Percentiles rank a stretch among this genome's conserved stretches.
Conservation (phyloP, 35 echinoderm and acorn worm species). For the Diadema setosum region DNA sequence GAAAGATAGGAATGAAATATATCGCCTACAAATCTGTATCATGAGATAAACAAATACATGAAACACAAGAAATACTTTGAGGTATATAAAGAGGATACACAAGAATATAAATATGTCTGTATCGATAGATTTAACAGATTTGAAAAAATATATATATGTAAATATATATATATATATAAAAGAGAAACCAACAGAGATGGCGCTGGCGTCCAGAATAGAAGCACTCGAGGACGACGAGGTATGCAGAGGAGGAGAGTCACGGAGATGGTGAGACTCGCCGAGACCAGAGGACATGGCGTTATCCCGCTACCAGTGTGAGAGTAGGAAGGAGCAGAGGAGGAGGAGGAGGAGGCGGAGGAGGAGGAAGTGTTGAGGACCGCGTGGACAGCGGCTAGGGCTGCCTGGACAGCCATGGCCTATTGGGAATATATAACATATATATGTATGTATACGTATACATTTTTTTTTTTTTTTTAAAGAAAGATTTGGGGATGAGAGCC, state of each 20-base stretch:
- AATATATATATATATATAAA: slow-evolving; percentile 45
- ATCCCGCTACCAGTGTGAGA: slow-evolving; percentile 54
- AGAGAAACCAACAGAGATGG: slow-evolving; percentile 85
- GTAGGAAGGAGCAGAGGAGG: background rate
- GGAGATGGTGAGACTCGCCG: background rate
- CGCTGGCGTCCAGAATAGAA: slow-evolving; percentile 51
- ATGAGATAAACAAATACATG: too few relatives aligned
- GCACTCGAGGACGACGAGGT: background rate
- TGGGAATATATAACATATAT: too few relatives aligned
- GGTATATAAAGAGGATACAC: background rate
- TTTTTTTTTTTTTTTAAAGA: too few relatives aligned
- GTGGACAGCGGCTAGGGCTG: slow-evolving; percentile 87
- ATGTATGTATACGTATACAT: too few relatives aligned
- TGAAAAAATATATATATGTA: background rate
- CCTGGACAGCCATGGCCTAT: slow-evolving; percentile 90
- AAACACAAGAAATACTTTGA: background rate
- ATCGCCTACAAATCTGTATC: too few relatives aligned
- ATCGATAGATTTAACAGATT: background rate
- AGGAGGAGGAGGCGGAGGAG: slow-evolving; percentile 25
- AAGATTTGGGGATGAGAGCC: too few relatives aligned
- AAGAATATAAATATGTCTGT: background rate
- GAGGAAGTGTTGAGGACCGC: slow-evolving; percentile 82
- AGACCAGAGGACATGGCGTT: background rate
- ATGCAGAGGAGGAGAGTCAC: background rate
- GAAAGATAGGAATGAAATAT: too few relatives aligned